Base-by-base conservation (phyloP, 2,113 vertebrate genomes). In the Rallus limicola region DNA sequence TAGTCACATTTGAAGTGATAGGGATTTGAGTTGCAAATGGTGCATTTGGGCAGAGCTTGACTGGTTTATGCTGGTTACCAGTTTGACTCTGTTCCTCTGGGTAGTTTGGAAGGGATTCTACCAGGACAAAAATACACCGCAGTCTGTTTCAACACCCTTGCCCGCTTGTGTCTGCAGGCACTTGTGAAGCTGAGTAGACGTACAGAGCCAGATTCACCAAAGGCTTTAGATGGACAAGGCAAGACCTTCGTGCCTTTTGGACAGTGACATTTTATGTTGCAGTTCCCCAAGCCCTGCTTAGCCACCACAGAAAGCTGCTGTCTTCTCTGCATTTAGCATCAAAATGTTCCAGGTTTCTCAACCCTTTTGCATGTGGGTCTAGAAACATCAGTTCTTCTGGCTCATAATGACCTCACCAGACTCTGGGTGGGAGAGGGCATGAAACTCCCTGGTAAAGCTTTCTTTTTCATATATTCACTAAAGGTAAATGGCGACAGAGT, bases 181-280 rank as follows among this genome's bases (percentile, higher is more conserved):
- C 42, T 76, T 48, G 20, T 21, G 62, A 52, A 69, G 12, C 3
- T 64, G 65, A 60, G 26, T 40, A 36, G 78, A 55, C 18, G 56
- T 26, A 36, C 1, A 67, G 16, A 60, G 28, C 28, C 36, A 67
- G 25, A 36, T 62, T 77, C 13, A 58, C 55, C 36, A 26, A 46
- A 75, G 34, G 9, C 21, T 90, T 82, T 62, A 53, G n/a, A 53
- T 0, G 3, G 28, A 29, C 25, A 86, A 70, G 28, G 38, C 44
- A 90, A 64, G 34, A 60, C 14, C 78, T n/a, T 6, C 33, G 16
- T 42, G 24, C 15, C 74, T 3, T 53, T 81, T 53, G 64, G 62
- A 19, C 21, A 52, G 20, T 33, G 31, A 19, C 15, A n/a, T 74
- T 9, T 82, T 10, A 29, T 0, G 0, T 5, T 82, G 55, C 34